phyloP scores from a whole-genome alignment of 30 jellyfish, hydroid and myxozoan species.

The Hydra vulgaris region DNA sequence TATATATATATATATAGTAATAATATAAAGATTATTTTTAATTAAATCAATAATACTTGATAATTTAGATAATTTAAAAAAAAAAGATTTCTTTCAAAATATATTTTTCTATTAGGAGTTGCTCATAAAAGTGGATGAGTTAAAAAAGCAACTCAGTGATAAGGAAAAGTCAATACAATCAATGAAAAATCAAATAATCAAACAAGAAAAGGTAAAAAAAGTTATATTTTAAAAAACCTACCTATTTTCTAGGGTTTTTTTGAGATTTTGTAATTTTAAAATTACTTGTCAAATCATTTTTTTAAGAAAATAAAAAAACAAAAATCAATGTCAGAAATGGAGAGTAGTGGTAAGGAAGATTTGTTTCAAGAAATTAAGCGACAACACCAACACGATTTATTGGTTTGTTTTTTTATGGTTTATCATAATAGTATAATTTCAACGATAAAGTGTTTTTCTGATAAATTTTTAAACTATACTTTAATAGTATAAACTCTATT shows the following conservation, averaged over 20 bases:
- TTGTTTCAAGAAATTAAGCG: slow-evolving; percentile 26
- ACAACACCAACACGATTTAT: slow-evolving; percentile 33
- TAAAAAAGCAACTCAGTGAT: slow-evolving; percentile 42
- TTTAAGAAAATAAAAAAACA: slow-evolving; percentile 40
- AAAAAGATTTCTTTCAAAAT: no score
- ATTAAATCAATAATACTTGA: no score
- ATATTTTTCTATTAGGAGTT: slow-evolving; percentile 48
- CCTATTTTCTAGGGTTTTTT: no score
- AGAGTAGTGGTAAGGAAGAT: slow-evolving; percentile 28
- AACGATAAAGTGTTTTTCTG: no score
- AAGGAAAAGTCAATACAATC: slow-evolving; percentile 58
- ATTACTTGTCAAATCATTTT: no score
- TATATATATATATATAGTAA: no score
- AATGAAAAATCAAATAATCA: slow-evolving; percentile 24
- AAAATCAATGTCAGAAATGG: slow-evolving; percentile 23
- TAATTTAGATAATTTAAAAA: no score
- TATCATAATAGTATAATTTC: no score
- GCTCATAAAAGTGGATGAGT: slow-evolving; percentile 32
- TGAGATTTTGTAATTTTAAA: no score
- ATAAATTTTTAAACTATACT: no score
- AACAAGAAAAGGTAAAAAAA: slow-evolving; percentile 10
- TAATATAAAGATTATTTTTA: no score
- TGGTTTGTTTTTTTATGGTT: slow-evolving; percentile 34
- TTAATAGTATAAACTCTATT: no score
- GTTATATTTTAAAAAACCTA: neutral